phyloP scores from a whole-genome alignment of 2,797 vertebrate genomes.

The Phoxinus dragarum region DNA sequence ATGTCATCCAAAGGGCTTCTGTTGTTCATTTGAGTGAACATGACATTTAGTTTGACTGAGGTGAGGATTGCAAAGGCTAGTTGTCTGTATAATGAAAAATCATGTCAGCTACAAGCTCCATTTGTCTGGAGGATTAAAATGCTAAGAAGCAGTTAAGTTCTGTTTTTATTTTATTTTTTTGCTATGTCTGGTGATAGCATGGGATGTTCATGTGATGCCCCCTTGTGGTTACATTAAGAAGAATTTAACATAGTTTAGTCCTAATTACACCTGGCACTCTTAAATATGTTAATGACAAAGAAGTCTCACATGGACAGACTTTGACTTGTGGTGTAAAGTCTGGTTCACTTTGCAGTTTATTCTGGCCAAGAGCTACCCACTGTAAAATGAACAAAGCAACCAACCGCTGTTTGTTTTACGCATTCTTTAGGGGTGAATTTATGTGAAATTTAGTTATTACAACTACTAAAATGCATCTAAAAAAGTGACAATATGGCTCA shows the following conservation, averaged over 20 bases:
- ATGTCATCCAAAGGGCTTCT: constrained; percentile 71
- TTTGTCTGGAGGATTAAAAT: constrained; percentile 13
- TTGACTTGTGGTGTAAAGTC: constrained; percentile 9
- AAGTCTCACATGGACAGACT: background rate
- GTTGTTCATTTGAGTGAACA: constrained; percentile 53
- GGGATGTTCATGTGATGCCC: constrained; percentile 55
- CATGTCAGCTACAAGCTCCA: constrained; percentile 7
- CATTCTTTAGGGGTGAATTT: background rate
- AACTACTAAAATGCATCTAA: background rate
- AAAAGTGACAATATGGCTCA: background rate
- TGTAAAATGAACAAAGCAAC: background rate
- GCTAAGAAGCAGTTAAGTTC: constrained; percentile 6
- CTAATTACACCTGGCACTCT: background rate
- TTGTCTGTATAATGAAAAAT: constrained; percentile 11
- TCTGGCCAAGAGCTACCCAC: background rate
- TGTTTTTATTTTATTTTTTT: background rate
- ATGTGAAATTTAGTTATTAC: background rate
- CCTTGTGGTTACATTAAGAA: constrained; percentile 55
- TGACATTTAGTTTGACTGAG: constrained; percentile 75
- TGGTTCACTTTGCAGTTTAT: background rate
- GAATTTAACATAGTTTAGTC: background rate
- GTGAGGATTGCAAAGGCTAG: constrained; percentile 51
- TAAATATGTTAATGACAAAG: constrained; percentile 1
- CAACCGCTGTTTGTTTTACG: background rate
- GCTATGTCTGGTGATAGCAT: constrained; percentile 12